These are phyloP conservation scores for Ophion obscuratus DNA, from an alignment of 2,888 invertebrate species.

Conservation along the genomic window DNA sequence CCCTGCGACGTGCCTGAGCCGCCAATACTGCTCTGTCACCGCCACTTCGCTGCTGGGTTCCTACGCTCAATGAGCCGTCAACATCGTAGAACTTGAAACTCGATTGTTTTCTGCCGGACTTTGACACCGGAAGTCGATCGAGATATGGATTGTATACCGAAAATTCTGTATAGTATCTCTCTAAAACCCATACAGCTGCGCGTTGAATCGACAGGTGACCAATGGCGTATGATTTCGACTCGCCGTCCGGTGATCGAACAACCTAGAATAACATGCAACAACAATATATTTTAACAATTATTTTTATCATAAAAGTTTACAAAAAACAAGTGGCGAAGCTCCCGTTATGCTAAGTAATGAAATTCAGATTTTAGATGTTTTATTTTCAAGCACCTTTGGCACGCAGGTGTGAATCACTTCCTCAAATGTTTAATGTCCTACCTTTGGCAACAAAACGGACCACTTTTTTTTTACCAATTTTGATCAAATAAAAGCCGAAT, in stretches of 20 bases:
- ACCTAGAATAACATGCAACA: slow-evolving; percentile 83
- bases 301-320: slow-evolving; percentile 39
- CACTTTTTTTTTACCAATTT: not conserved
- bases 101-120: slow-evolving; percentile 91
- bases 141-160: slow-evolving; percentile 98
- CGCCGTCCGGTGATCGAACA: slow-evolving; percentile 98
- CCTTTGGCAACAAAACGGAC: not conserved
- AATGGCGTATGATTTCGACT: slow-evolving; percentile 94
- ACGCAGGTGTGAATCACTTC: no score
- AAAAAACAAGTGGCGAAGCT: not conserved
- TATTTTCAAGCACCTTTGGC: no score
- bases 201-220: slow-evolving; percentile 97
- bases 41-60: slow-evolving; percentile 85
- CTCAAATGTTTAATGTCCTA: no score
- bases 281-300: not conserved
- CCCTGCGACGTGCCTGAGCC: slow-evolving; percentile 93
- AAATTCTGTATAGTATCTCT: slow-evolving; percentile 98
- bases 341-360: no score
- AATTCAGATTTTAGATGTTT: no score
- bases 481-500: not conserved
- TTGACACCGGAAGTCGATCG: slow-evolving; percentile 94
- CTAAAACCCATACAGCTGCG: slow-evolving; percentile 97
- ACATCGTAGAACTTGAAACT: slow-evolving; percentile 99
- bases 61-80: slow-evolving; percentile 90
- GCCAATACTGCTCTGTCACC: slow-evolving; percentile 80